Evolutionary conservation across 2,797 vertebrate genomes (phyloP).

Genomic region (Eospalax fontanierii): DNA sequence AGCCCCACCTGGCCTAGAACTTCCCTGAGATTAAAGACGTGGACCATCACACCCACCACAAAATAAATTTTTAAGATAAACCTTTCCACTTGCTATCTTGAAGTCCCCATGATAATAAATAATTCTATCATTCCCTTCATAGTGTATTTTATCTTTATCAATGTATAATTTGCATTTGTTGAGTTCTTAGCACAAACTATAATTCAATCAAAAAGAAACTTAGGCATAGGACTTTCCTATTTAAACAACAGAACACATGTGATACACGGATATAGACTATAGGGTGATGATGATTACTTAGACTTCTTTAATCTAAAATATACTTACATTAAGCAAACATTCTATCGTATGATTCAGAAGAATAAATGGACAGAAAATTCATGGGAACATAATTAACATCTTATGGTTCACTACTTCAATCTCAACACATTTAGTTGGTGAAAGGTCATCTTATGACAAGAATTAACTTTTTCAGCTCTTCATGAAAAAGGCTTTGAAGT

Average conservation of each 20-base stretch:
- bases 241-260: conserved; percentile 9
- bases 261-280: background rate
- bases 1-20: too few relatives aligned
- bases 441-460: background rate
- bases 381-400: background rate
- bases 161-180: background rate
- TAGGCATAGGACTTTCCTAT: background rate
- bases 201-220: conserved; percentile 43
- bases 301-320: conserved; percentile 15
- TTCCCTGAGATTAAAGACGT: too few relatives aligned
- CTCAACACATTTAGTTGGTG: background rate
- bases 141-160: background rate
- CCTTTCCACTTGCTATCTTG: conserved; percentile 26
- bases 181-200: conserved; percentile 56
- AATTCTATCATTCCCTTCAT: background rate
- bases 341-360: background rate
- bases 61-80: background rate
- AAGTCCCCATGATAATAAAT: background rate
- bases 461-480: background rate
- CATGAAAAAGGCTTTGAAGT: background rate
- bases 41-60: too few relatives aligned
- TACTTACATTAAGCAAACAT: conserved; percentile 45
- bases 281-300: background rate
- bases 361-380: conserved; percentile 35
- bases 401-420: background rate